Evolutionary conservation across 2,888 invertebrate genomes (phyloP), one percentile per base, ranked within the genome.

Genomic region (Torymus aiolomorphi): DNA sequence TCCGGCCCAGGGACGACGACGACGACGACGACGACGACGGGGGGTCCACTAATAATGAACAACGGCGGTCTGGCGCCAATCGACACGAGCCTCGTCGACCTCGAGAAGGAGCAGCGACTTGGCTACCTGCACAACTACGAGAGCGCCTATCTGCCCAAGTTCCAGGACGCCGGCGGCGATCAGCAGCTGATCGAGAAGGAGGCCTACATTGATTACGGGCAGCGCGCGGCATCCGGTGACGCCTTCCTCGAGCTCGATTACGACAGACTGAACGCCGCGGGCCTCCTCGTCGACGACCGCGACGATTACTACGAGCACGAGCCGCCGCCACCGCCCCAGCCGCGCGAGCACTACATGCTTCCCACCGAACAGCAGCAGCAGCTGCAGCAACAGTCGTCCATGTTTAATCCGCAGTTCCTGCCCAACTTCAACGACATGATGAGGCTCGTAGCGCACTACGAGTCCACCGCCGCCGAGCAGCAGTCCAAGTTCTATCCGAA

Each of bases 401-500:
- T 89, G 66, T 90, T 89, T 78, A 88, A 88, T 73, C 89, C 89
- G 0, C 89, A 90, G 77, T 90, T 89, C 82, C 84, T 90, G 79
- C 89, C 89, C 52, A 89, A 89, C 78, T 89, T 89, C 82, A 88
- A 88, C 83, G 89, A 89, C 79, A 87, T 88, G 88, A 85, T 89
- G 18, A 87, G 87, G 85, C 87, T 86, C 80, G 87, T 88, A 54
- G 84, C 73, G 16, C 81, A 61, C n/a, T 74, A 79, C 84, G 62
- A 86, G 57, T 82, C 65, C n/a, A 16, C 57, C 54, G 74, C 42
- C 42, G 42, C 42, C 42, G 42, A 42, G 42, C 42, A 76, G 14
- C 78, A 49, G 14, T 59, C 72, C 42, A 76, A 76, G 72, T 75
- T 76, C 61, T 78, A 76, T 12, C 76, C 79, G 11, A 79, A 62